phyloP scores from a whole-genome alignment of 2,888 invertebrate genomes.

The Leptinotarsa peninsularis region DNA sequence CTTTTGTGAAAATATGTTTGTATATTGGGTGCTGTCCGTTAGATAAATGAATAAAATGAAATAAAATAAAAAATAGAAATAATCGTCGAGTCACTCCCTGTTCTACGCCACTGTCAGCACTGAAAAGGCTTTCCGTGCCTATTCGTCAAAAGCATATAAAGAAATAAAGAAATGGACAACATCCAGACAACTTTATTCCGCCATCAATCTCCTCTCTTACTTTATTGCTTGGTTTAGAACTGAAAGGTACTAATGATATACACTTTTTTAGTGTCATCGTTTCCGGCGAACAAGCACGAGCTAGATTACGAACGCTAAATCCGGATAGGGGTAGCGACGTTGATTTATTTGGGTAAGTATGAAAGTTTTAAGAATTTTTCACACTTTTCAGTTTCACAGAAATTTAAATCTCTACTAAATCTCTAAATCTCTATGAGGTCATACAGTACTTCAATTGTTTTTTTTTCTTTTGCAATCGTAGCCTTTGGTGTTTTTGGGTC shows the following conservation, averaged over 20 bases:
- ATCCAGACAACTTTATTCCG: neutral
- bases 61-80: too few species aligned
- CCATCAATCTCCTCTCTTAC: neutral
- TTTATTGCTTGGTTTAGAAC: neutral
- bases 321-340: slow-evolving; percentile 59
- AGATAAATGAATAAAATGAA: too few species aligned
- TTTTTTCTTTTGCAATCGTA: too few species aligned
- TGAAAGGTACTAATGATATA: slow-evolving; percentile 10
- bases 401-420: too few species aligned
- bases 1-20: too few species aligned
- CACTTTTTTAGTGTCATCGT: slow-evolving; percentile 63
- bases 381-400: neutral
- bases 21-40: too few species aligned
- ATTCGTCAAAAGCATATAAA: neutral
- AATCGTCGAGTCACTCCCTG: too few species aligned
- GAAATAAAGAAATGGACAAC: neutral
- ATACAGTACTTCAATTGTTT: too few species aligned
- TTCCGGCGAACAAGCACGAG: slow-evolving; percentile 63
- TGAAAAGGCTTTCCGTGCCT: too few species aligned
- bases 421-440: too few species aligned
- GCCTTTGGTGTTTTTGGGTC: too few species aligned
- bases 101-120: too few species aligned
- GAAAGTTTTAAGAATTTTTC: neutral
- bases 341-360: slow-evolving; percentile 57
- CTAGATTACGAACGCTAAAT: slow-evolving; percentile 62